Percentiles rank a stretch among this genome's conserved stretches.
Evolutionary conservation across 2,113 vertebrate genomes (phyloP).

Genomic region (Periophthalmodon schlosseri): DNA sequence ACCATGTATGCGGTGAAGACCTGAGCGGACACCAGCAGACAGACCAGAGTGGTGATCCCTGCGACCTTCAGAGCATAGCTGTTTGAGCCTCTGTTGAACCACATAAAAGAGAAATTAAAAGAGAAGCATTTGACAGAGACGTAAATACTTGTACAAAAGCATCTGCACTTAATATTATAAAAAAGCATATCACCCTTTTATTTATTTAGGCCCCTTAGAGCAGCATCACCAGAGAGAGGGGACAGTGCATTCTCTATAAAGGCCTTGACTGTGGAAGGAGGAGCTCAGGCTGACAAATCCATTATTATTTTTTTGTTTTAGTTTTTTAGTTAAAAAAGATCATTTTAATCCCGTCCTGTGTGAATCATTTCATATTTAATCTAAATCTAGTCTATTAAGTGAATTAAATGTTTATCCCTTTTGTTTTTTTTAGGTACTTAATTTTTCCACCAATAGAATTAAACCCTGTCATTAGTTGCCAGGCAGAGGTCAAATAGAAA

Average conservation of each 20-base stretch:
- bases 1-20: constrained; percentile 86
- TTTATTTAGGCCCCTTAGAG: neutral
- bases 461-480: neutral
- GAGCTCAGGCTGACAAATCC: too few relatives aligned
- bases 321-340: neutral
- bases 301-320: neutral
- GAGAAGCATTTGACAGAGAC: neutral
- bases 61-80: constrained; percentile 74
- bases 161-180: neutral
- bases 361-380: neutral
- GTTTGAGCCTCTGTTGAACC: constrained; percentile 54
- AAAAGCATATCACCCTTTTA: neutral
- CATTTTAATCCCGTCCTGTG: too few relatives aligned
- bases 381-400: neutral
- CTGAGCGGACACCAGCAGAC: constrained; percentile 87
- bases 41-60: constrained; percentile 81
- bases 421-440: neutral
- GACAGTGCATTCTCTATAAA: neutral
- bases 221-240: too few relatives aligned
- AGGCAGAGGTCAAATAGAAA: neutral
- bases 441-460: neutral
- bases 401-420: neutral
- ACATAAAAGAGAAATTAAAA: neutral
- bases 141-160: neutral
- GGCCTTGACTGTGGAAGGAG: too few relatives aligned